A percentile compares a stretch with the other conserved stretches of the same genome.
Evolutionary conservation across 1,140 invertebrate species (phyloP).

Genomic region (Lamellibrachia luymesi): DNA sequence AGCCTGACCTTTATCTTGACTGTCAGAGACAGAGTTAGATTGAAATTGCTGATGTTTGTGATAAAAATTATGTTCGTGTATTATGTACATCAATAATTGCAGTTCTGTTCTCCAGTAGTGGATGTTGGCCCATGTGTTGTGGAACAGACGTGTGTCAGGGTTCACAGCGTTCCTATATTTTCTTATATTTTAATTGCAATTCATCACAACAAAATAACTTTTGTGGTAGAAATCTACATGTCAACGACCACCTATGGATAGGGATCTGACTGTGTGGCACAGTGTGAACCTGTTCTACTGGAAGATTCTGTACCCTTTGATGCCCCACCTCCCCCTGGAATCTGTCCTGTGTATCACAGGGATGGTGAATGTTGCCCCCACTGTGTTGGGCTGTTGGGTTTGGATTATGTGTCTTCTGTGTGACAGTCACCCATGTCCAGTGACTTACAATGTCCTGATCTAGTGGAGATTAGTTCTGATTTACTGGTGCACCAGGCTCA

Average conservation of each 20-base stretch:
- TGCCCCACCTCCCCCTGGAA: not conserved
- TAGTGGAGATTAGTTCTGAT: not conserved
- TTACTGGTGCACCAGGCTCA: not conserved
- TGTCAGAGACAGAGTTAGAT: not conserved
- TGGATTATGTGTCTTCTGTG: not conserved
- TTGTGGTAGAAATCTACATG: no score
- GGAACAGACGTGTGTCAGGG: not conserved
- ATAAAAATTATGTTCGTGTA: not conserved
- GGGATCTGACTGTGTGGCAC: no score
- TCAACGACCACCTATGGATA: no score
- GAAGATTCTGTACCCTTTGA: not conserved
- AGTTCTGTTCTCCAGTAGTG: not conserved
- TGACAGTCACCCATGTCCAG: not conserved
- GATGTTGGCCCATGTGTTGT: not conserved
- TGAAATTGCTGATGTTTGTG: not conserved
- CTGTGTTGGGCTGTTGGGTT: not conserved
- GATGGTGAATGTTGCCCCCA: not conserved
- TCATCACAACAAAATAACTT: no score
- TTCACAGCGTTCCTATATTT: no score
- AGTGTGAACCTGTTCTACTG: not conserved
- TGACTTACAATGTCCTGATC: not conserved
- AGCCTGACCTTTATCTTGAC: not conserved
- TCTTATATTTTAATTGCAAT: no score
- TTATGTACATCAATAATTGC: not conserved
- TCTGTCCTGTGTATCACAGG: not conserved